Base-by-base conservation (phyloP, 2,888 invertebrate species). In the Rhagophthalmus giganteus region DNA sequence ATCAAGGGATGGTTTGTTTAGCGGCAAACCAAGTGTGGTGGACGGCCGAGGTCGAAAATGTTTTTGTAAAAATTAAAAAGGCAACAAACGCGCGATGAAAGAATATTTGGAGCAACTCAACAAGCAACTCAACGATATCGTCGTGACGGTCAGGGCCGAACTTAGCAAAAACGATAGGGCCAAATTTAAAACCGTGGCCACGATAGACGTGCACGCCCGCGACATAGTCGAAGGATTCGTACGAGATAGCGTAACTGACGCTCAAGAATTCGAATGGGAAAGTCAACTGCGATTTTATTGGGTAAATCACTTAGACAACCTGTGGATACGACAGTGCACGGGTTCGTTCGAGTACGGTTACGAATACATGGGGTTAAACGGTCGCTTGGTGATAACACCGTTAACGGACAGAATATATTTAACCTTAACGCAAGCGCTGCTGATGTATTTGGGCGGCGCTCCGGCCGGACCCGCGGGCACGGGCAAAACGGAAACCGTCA, bases 321-420 rank as follows among this genome's bases (percentile, higher is more conserved):
- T 93, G 10, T 84, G 85, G 75, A 85, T 94, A 11, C 80, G 85
- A 13, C 95, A 95, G 69, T 95, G 94, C 69, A 87, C 88, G 11
- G 90, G 91, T 28, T 76, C 82, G 12, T 95, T 95, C 69, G 89
- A 92, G 54, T 95, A 94, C 66, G 95, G 95, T 2, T 95, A 94
- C 71, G 95, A 95, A 71, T 95, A 95, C 72, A 94, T 94, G 93
- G 95, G 95, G 0, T 75, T 94, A 6, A 94, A 93, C 71, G 94
- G 92, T 0, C 83, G 94, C 27, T 79, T 95, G 45, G 94, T 95
- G 5, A 89, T 94, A 52, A 95, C 95, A 0, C 94, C 94, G 0
- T 76, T 95, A 2, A 95, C 95, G 0, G 95, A 95, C 72, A 81
- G 94, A 50, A 94, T 94, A 63, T 94, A 94, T 72, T 79, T 95